phyloP scores from a whole-genome alignment of 1,140 invertebrate genomes.

The Drosophila fuyamai region DNA sequence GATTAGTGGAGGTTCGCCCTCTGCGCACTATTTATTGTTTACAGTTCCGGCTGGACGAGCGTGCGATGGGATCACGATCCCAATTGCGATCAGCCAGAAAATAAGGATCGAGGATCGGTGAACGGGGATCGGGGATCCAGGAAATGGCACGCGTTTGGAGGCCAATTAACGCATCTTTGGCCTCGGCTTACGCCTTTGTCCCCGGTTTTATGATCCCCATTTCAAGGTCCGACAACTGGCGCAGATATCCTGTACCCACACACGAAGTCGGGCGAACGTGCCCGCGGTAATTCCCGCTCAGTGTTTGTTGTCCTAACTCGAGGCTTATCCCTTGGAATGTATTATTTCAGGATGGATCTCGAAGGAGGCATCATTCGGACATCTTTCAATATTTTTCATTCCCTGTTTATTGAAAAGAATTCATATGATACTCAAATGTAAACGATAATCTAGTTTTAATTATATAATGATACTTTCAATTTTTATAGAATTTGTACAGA shows the following conservation, averaged over 20 bases:
- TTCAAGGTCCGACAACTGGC: conserved; percentile 55
- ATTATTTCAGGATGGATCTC: conserved; percentile 7
- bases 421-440: too few species aligned
- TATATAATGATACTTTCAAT: too few species aligned
- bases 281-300: conserved; percentile 5
- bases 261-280: conserved; percentile 55
- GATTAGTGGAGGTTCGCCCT: conserved; percentile 54
- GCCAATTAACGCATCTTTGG: conserved; percentile 70
- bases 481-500: too few species aligned
- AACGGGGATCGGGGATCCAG: conserved; percentile 30
- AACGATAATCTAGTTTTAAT: too few species aligned
- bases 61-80: conserved; percentile 58
- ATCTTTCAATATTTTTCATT: background rate
- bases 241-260: conserved; percentile 69
- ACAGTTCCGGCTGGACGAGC: conserved; percentile 79
- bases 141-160: conserved; percentile 74
- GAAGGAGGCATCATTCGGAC: background rate
- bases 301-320: conserved; percentile 19
- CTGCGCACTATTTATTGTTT: conserved; percentile 73
- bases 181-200: conserved; percentile 71
- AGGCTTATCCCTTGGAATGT: conserved; percentile 14
- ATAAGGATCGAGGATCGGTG: conserved; percentile 13
- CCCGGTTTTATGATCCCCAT: conserved; percentile 45
- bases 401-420: too few species aligned
- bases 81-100: conserved; percentile 41